Conservation (phyloP, 2,113 vertebrate genomes). For the Anguilla rostrata region DNA sequence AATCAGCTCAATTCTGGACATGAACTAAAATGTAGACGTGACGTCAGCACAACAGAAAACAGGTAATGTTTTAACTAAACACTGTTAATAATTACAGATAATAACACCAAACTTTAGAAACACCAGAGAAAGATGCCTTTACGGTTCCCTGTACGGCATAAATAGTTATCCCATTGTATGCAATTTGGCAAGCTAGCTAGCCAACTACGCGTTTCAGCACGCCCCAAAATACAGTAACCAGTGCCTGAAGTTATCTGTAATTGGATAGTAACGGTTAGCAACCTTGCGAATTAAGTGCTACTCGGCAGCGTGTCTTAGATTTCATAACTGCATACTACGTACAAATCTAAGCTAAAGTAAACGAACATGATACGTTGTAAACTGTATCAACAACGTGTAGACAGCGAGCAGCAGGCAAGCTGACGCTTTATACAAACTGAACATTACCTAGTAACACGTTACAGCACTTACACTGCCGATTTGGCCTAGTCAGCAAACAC, state of each 20-base stretch:
- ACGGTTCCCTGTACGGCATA: no score
- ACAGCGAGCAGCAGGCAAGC: neutral
- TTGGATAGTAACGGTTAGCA: neutral
- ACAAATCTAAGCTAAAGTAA: neutral
- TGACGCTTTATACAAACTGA: neutral
- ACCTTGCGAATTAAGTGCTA: neutral
- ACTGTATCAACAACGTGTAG: neutral
- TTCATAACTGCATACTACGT: neutral
- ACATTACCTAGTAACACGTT: no score
- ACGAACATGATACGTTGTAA: neutral
- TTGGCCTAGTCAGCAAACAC: neutral
- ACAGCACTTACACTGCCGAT: no score
- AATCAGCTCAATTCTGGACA: no score
- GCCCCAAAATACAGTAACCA: neutral
- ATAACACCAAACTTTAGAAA: no score
- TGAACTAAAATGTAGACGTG: no score
- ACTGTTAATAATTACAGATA: no score
- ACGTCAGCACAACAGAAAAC: no score
- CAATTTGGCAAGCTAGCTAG: neutral
- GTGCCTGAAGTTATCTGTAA: neutral
- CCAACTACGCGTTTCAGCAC: neutral
- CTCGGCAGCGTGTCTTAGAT: neutral
- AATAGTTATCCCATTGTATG: no score
- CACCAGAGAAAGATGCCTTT: no score
- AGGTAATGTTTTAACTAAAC: no score